A percentile compares a stretch with the other conserved stretches of the same genome.
These are phyloP conservation scores for Scaptomyza pallida DNA, from an alignment of 1,140 invertebrate species.

Conservation along the genomic window DNA sequence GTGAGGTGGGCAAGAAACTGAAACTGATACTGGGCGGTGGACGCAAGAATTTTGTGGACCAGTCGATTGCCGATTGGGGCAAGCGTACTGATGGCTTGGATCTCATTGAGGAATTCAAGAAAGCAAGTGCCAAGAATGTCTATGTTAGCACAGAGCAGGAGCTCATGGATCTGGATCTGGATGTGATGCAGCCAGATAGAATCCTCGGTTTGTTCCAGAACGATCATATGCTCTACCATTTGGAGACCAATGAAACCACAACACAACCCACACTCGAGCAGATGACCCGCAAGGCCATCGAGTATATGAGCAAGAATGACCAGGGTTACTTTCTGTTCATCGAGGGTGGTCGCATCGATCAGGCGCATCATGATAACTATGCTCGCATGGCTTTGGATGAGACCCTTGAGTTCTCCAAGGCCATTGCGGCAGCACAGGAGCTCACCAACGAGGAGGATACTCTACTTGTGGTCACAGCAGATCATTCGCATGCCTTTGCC, in stretches of 20 bases:
- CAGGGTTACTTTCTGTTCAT: constrained; percentile 88
- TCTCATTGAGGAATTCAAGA: constrained; percentile 89
- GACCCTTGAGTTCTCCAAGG: constrained; percentile 86
- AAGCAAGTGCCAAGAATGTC: constrained; percentile 68
- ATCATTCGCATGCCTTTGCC: constrained; percentile 88
- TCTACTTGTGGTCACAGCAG: constrained; percentile 88
- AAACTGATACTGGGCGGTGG: constrained; percentile 91
- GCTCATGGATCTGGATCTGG: constrained; percentile 75
- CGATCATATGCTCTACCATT: constrained; percentile 85
- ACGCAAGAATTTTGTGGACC: constrained; percentile 88
- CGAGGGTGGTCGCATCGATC: constrained; percentile 90
- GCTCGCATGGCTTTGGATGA: constrained; percentile 89
- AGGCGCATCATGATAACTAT: constrained; percentile 90
- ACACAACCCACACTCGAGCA: constrained; percentile 89
- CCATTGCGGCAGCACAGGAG: constrained; percentile 85
- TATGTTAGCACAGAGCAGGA: constrained; percentile 88
- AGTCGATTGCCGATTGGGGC: constrained; percentile 47
- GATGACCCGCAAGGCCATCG: constrained; percentile 92
- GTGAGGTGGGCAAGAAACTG: constrained; percentile 86
- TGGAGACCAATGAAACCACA: constrained; percentile 84
- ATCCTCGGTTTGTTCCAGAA: constrained; percentile 85
- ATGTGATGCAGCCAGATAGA: constrained; percentile 76
- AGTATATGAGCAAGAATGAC: constrained; percentile 87
- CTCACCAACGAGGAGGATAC: constrained; percentile 86
- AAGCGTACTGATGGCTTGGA: constrained; percentile 88